Evolutionary conservation across 2,888 invertebrate genomes (phyloP).

Genomic region (Monochamus alternatus): DNA sequence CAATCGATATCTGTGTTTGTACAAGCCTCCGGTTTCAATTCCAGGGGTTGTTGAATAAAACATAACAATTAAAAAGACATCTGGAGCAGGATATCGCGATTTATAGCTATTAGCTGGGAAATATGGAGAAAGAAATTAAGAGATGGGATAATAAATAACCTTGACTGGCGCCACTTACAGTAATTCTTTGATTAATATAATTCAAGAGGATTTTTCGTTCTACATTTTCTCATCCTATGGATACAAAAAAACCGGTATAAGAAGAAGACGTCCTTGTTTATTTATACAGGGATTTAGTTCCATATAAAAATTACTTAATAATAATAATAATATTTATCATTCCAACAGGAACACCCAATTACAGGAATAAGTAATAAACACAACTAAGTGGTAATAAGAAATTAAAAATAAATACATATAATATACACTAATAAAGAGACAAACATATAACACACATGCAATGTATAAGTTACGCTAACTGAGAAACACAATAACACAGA

Average conservation of each 20-base stretch:
- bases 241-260: background rate
- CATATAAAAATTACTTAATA: too few species aligned
- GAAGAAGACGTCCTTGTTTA: background rate
- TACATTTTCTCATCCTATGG: background rate
- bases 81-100: background rate
- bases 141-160: slow-evolving; percentile 9
- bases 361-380: too few species aligned
- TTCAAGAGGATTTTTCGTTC: background rate
- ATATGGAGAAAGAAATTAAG: background rate
- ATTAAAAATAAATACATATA: too few species aligned
- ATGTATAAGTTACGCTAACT: too few species aligned
- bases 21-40: background rate
- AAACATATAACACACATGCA: too few species aligned
- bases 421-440: too few species aligned
- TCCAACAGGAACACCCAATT: too few species aligned
- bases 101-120: slow-evolving; percentile 1
- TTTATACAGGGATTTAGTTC: background rate
- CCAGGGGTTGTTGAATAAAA: slow-evolving; percentile 14
- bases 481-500: too few species aligned
- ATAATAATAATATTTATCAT: too few species aligned
- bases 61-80: slow-evolving; percentile 26
- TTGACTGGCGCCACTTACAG: background rate
- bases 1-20: background rate
- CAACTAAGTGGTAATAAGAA: too few species aligned
- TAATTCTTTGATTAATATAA: slow-evolving; percentile 1